Evolutionary conservation across 2,888 invertebrate genomes (phyloP).

Genomic region (Sturmia bella): DNA sequence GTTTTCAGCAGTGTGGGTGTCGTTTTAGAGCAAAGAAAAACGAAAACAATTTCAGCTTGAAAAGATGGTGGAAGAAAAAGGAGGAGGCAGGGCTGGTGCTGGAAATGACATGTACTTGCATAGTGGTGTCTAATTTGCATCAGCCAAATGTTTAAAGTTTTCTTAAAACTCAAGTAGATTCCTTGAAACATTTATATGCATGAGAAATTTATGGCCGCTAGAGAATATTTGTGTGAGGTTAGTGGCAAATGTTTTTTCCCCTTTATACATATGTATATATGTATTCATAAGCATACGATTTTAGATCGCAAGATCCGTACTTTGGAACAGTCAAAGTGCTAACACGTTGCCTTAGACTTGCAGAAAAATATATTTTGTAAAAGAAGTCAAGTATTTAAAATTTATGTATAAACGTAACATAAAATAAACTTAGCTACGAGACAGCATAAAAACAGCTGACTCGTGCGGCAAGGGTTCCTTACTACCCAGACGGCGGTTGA

Average conservation of each 20-base stretch:
- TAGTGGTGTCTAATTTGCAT: slow-evolving; percentile 1
- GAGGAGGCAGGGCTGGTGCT: background rate
- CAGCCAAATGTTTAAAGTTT: slow-evolving; percentile 20
- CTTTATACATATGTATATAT: too few relatives aligned
- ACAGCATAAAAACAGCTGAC: too few relatives aligned
- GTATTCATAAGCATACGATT: too few relatives aligned
- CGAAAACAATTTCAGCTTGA: background rate
- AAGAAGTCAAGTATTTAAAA: too few relatives aligned
- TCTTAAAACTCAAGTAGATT: slow-evolving; percentile 30
- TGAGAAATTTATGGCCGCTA: slow-evolving; percentile 9
- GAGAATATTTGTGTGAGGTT: background rate
- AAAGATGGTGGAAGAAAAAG: background rate
- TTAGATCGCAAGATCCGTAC: too few relatives aligned
- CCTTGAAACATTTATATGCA: slow-evolving; percentile 15
- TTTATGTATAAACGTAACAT: too few relatives aligned
- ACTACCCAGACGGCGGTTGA: too few relatives aligned
- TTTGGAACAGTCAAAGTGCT: too few relatives aligned
- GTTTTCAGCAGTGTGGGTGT: slow-evolving; percentile 67
- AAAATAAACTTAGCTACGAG: too few relatives aligned
- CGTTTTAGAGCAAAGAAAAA: slow-evolving; percentile 62
- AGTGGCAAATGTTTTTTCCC: background rate
- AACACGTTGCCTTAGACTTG: too few relatives aligned
- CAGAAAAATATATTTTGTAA: too few relatives aligned
- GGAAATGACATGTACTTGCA: background rate
- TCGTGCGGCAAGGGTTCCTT: too few relatives aligned